Conservation (phyloP, 1,140 invertebrate genomes). For the Pseudomyrmex gracilis region DNA sequence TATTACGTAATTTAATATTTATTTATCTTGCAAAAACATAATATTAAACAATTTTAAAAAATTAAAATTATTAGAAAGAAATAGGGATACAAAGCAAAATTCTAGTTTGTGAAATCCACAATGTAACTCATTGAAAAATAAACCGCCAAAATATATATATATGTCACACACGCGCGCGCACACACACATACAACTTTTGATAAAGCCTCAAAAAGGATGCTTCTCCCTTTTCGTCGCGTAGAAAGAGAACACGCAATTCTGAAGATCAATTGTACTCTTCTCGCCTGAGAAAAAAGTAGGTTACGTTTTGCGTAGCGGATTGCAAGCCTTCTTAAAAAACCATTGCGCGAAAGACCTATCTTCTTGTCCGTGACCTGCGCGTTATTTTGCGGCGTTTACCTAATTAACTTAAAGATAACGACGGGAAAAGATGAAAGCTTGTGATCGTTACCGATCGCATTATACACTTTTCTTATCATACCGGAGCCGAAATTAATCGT, state of each 20-base stretch:
- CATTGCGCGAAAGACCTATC: not conserved
- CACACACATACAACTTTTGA: too few relatives aligned
- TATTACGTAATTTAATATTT: too few relatives aligned
- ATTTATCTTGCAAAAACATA: too few relatives aligned
- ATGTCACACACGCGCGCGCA: too few relatives aligned
- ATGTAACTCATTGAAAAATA: not conserved
- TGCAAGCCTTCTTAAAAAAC: slow-evolving; percentile 1
- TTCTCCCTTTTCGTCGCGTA: not conserved
- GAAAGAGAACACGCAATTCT: slow-evolving; percentile 30
- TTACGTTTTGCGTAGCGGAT: slow-evolving; percentile 28
- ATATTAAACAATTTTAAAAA: too few relatives aligned
- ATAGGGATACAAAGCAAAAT: not conserved
- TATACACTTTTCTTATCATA: slow-evolving; percentile 55
- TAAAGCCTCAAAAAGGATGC: slow-evolving; percentile 10
- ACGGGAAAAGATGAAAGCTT: slow-evolving; percentile 20
- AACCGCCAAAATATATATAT: not conserved
- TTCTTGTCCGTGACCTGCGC: slow-evolving; percentile 53
- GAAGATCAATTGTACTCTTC: slow-evolving; percentile 19
- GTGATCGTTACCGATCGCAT: slow-evolving; percentile 45
- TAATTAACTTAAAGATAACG: slow-evolving; percentile 59
- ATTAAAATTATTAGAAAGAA: too few relatives aligned
- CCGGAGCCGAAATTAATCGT: slow-evolving; percentile 36
- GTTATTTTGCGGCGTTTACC: slow-evolving; percentile 35
- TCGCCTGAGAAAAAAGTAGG: slow-evolving; percentile 7
- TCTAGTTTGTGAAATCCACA: not conserved